Conservation (phyloP, 2,113 vertebrate species). For the Gadus macrocephalus region DNA sequence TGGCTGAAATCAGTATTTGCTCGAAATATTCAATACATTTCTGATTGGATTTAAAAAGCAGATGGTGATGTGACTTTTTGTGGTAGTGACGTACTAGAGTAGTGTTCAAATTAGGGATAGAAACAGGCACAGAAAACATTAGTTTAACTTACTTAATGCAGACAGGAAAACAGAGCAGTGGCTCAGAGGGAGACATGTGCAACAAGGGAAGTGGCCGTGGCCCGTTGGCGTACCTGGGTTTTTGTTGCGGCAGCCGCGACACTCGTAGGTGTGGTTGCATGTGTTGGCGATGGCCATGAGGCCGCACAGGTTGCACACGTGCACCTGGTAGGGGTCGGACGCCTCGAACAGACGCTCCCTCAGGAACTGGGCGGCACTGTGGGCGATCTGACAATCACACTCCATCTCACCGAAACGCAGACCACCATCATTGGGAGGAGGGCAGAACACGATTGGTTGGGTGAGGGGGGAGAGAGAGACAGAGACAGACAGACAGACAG, state of each 20-base stretch:
- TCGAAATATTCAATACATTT: too few species aligned
- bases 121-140: too few species aligned
- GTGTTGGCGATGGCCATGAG: slow-evolving; percentile 99
- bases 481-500: neutral
- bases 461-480: neutral
- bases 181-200: too few species aligned
- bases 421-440: slow-evolving; percentile 82
- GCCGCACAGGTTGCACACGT: slow-evolving; percentile 95
- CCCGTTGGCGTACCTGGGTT: slow-evolving; percentile 78
- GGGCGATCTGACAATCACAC: slow-evolving; percentile 97
- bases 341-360: slow-evolving; percentile 93
- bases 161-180: neutral
- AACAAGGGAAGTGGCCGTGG: too few species aligned
- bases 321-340: slow-evolving; percentile 95
- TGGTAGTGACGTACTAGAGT: too few species aligned
- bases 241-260: slow-evolving; percentile 95
- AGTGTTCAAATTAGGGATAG: too few species aligned
- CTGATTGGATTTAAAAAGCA: too few species aligned
- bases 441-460: neutral
- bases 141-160: neutral
- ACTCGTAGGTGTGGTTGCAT: slow-evolving; percentile 94
- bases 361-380: slow-evolving; percentile 95
- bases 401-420: slow-evolving; percentile 99
- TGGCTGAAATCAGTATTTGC: too few species aligned
- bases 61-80: too few species aligned